Evolutionary conservation across 2,797 vertebrate genomes (phyloP).

Genomic region (Microctenopoma stevenorrisi): DNA sequence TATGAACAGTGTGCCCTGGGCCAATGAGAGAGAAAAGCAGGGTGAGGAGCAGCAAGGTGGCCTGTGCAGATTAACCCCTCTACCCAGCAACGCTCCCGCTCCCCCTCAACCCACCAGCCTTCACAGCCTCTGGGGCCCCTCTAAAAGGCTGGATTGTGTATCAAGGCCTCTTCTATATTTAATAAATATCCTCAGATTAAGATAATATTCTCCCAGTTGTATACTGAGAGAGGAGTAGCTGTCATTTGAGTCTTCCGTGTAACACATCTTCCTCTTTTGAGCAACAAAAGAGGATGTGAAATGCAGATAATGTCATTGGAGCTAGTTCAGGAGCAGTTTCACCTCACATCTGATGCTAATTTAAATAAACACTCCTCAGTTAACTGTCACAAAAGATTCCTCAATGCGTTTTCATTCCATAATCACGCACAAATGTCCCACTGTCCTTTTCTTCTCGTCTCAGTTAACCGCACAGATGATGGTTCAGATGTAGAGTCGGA

Average conservation of each 20-base stretch:
- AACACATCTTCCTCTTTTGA: slow-evolving; percentile 38
- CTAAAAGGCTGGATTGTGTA: slow-evolving; percentile 81
- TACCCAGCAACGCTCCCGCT: slow-evolving; percentile 66
- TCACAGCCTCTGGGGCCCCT: slow-evolving; percentile 76
- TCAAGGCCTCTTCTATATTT: slow-evolving; percentile 75
- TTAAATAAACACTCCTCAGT: slow-evolving; percentile 26
- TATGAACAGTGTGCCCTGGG: slow-evolving; percentile 80
- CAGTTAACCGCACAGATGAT: slow-evolving; percentile 94
- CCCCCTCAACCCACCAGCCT: slow-evolving; percentile 70
- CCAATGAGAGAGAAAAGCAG: slow-evolving; percentile 82
- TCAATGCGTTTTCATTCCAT: slow-evolving; percentile 27
- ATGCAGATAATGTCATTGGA: slow-evolving; percentile 53
- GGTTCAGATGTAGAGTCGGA: slow-evolving; percentile 97
- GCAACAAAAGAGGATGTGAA: slow-evolving; percentile 58
- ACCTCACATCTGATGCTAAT: slow-evolving; percentile 42
- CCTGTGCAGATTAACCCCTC: slow-evolving; percentile 87
- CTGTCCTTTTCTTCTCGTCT: slow-evolving; percentile 36
- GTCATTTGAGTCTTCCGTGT: slow-evolving; percentile 73
- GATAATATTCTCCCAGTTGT: slow-evolving; percentile 82
- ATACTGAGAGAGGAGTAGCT: slow-evolving; percentile 72
- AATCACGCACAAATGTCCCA: slow-evolving; percentile 51
- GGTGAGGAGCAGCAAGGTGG: slow-evolving; percentile 87
- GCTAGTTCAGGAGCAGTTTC: slow-evolving; percentile 34
- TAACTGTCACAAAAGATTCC: slow-evolving; percentile 36
- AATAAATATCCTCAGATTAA: slow-evolving; percentile 85